phyloP scores from a whole-genome alignment of 2,797 vertebrate species.

The Delichon dasypus region DNA sequence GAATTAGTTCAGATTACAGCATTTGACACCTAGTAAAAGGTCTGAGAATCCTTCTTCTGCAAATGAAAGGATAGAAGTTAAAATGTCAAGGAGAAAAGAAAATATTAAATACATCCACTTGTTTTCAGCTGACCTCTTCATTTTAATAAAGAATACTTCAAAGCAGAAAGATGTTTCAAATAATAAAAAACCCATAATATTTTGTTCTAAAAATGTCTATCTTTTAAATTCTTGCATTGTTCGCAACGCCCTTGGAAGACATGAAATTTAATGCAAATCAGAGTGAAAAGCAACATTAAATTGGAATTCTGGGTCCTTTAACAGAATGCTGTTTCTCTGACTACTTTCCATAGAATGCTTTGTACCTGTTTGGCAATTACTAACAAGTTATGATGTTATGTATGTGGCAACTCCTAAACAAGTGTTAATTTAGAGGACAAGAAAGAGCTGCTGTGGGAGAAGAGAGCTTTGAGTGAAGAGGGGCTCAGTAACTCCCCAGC shows the following conservation, averaged over 20 bases:
- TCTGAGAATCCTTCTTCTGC: background rate
- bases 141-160: background rate
- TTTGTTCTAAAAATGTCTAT: background rate
- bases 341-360: background rate
- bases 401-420: background rate
- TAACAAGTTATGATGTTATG: background rate
- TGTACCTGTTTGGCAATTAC: background rate
- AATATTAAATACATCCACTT: background rate
- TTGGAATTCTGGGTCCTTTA: background rate
- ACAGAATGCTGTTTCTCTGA: background rate
- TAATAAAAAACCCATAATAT: background rate
- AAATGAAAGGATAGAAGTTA: background rate
- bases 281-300: background rate
- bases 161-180: background rate
- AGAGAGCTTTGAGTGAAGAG: background rate
- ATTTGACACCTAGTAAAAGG: background rate
- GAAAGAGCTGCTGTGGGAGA: background rate
- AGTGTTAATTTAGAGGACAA: background rate
- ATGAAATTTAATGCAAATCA: background rate
- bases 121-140: background rate
- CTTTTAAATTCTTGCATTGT: background rate
- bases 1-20: background rate
- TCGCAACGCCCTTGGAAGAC: background rate
- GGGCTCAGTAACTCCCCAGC: accelerated
- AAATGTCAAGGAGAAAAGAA: background rate